Base-by-base conservation (phyloP, 92 coral and sea anemone species). In the Diadumene lineata region DNA sequence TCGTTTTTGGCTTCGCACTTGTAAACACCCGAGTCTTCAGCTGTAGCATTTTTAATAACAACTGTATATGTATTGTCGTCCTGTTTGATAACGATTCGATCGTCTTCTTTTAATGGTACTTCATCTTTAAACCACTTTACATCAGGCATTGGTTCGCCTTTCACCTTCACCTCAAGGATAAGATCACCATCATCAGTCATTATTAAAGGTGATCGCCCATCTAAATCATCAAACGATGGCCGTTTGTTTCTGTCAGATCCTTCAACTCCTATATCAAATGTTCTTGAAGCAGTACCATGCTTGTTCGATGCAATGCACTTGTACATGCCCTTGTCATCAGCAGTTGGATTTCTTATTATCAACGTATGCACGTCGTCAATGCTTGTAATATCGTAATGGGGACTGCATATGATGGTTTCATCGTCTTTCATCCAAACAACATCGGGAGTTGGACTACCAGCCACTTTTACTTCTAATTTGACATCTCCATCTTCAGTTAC, bases 1-100 rank as follows among this genome's bases (percentile, higher is more conserved):
- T 77, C 92, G 72, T 83, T 92, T 43, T 76, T 78, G 29, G 92
- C 89, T 50, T 91, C 90, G 68, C 97, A 94, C 60, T 79, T 88
- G 82, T 94, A 94, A 50, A 84, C 81, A 31, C 98, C 97, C 8
- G 96, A 87, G 68, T 94, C 97, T 16, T 86, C 94, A 11, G 87
- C 84, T 11, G 77, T 87, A 60, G 84, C 86, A 74, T 78, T 63
- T 61, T 74, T 79, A 46, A 94, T 88, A 28, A 88, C 86, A 30
- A 94, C 79, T 13, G 87, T 89, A 62, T 90, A 87, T 31, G 91
- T 74, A 23, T 85, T 87, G 31, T 79, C 89, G 27, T 83, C 85
- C 26, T 81, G 77, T 43, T 83, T 90, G 64, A 94, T 73, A 33
- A 77, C 64, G 43, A 88, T 76, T 27, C 84, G 90, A 29, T 80